phyloP scores from a whole-genome alignment of 2,888 invertebrate species.

The Slavum lentiscoides region DNA sequence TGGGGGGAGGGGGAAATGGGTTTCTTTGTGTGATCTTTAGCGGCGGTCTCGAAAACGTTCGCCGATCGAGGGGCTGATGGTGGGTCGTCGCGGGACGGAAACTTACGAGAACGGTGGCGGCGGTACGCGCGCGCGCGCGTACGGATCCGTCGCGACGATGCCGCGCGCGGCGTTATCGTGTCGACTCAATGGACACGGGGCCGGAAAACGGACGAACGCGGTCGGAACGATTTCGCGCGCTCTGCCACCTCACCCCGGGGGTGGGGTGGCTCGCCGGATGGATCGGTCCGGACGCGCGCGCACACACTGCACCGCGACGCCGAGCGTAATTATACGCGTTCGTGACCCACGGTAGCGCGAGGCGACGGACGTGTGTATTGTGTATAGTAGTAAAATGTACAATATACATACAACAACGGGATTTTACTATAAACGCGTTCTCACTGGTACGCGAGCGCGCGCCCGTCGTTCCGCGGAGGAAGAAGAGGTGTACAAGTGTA shows the following conservation, averaged over 20 bases:
- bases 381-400: conserved; percentile 47
- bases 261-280: not conserved
- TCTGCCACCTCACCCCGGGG: not conserved
- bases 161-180: not conserved
- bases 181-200: no score
- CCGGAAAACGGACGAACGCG: not conserved
- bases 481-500: no score
- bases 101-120: no score
- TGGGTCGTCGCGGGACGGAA: no score
- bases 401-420: conserved; percentile 44
- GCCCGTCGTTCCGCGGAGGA: not conserved
- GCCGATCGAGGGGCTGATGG: no score
- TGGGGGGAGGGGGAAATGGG: not conserved
- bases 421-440: conserved; percentile 43
- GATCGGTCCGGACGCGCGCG: conserved; percentile 2
- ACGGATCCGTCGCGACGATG: not conserved
- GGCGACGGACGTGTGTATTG: conserved; percentile 22
- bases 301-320: not conserved
- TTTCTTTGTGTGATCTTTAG: not conserved
- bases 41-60: not conserved
- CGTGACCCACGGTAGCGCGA: conserved; percentile 11
- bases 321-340: conserved; percentile 23
- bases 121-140: not conserved
- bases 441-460: not conserved
- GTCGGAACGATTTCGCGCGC: not conserved